Percentiles rank a stretch among this genome's conserved stretches.
phyloP scores from a whole-genome alignment of 2,113 vertebrate species.

The Colaptes auratus region DNA sequence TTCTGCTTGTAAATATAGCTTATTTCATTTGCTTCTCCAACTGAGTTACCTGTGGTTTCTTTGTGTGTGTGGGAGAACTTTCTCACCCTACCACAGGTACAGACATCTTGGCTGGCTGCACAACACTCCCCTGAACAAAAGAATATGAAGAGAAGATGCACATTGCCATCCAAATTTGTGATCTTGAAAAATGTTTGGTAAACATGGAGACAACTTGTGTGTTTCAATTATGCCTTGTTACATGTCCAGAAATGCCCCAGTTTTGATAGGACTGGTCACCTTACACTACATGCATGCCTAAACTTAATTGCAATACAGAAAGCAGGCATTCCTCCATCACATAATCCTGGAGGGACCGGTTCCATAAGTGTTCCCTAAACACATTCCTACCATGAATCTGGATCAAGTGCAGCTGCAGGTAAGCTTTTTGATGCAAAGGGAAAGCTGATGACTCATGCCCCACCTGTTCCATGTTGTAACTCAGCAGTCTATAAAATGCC shows the following conservation, averaged over 20 bases:
- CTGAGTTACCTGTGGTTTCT: too few relatives aligned
- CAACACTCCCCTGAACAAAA: background rate
- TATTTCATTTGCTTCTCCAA: too few relatives aligned
- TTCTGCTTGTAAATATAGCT: too few relatives aligned
- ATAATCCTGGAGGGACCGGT: background rate
- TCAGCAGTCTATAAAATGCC: background rate
- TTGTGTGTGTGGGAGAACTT: too few relatives aligned
- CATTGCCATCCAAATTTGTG: background rate
- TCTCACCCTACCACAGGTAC: too few relatives aligned
- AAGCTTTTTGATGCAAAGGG: background rate
- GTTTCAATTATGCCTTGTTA: background rate
- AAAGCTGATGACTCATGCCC: background rate
- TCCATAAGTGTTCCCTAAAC: background rate
- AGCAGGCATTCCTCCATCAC: background rate
- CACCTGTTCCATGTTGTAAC: background rate
- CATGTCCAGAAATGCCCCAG: background rate
- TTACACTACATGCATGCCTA: background rate
- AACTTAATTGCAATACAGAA: background rate
- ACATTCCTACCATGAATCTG: background rate
- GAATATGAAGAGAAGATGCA: background rate
- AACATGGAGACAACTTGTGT: background rate
- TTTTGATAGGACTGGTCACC: background rate
- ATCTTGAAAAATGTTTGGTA: background rate
- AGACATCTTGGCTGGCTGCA: background rate
- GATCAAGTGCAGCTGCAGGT: background rate